phyloP scores from a whole-genome alignment of 1,140 invertebrate species.

The Metaphire vulgaris region DNA sequence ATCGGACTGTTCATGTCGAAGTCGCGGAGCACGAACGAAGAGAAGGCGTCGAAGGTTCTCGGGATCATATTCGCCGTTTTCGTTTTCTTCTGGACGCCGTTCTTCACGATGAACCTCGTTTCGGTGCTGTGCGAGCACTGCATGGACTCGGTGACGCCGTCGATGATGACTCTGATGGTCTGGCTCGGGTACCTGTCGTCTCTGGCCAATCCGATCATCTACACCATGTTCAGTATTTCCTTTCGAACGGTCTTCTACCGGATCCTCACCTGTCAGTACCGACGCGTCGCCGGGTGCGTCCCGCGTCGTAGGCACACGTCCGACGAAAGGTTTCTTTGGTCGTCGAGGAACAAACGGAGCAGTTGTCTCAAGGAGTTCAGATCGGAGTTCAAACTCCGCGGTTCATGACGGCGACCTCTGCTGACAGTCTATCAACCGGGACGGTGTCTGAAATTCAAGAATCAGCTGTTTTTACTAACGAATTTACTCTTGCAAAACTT shows the following conservation, averaged over 20 bases:
- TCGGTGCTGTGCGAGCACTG: conserved; percentile 40
- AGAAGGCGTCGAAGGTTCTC: conserved; percentile 48
- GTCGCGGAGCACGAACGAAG: conserved; percentile 45
- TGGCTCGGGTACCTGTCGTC: conserved; percentile 53
- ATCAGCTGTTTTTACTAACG: too few relatives aligned
- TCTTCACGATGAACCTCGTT: conserved; percentile 49
- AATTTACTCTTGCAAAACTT: too few relatives aligned
- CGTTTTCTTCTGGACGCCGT: conserved; percentile 50
- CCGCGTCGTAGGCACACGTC: not conserved
- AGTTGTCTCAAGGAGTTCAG: not conserved
- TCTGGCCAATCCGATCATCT: conserved; percentile 52
- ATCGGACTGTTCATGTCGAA: conserved; percentile 34
- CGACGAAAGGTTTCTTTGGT: conserved; percentile 1
- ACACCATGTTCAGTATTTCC: conserved; percentile 52
- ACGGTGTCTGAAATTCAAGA: too few relatives aligned
- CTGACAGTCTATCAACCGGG: too few relatives aligned
- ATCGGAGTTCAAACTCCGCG: not conserved
- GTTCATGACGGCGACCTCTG: too few relatives aligned
- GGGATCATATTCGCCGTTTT: conserved; percentile 51
- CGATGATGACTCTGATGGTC: conserved; percentile 44
- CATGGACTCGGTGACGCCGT: conserved; percentile 34
- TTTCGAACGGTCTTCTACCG: conserved; percentile 47
- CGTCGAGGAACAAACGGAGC: not conserved
- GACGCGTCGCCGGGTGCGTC: not conserved
- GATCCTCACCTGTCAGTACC: conserved; percentile 43